phyloP scores from a whole-genome alignment of 1,140 invertebrate genomes.

The Caenorhabditis briggsae region DNA sequence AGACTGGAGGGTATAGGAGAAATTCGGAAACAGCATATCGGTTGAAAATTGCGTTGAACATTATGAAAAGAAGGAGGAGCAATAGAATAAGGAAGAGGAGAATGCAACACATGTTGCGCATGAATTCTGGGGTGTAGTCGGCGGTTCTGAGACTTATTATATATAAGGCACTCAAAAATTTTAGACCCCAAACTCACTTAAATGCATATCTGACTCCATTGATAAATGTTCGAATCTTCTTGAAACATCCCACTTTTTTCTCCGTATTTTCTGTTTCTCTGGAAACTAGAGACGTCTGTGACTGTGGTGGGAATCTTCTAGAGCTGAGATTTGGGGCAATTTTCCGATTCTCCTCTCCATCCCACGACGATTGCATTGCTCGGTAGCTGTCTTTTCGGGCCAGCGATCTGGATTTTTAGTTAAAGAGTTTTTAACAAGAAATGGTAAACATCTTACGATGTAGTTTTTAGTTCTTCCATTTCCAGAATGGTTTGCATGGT shows the following conservation, averaged over 20 bases:
- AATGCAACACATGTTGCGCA: constrained; percentile 66
- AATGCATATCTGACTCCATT: constrained; percentile 53
- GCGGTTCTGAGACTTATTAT: constrained; percentile 62
- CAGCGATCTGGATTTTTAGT: constrained; percentile 70
- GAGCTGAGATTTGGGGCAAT: background rate
- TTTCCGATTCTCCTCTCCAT: constrained; percentile 10
- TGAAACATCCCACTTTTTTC: constrained; percentile 57
- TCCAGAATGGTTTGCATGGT: background rate
- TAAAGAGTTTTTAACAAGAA: background rate
- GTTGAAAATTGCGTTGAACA: constrained; percentile 67
- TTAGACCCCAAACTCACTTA: constrained; percentile 16
- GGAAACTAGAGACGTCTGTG: constrained; percentile 63
- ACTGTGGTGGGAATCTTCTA: constrained; percentile 60
- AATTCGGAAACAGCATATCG: constrained; percentile 57
- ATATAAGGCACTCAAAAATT: too few species aligned
- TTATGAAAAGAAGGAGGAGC: constrained; percentile 70
- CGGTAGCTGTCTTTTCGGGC: constrained; percentile 75
- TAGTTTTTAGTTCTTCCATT: background rate
- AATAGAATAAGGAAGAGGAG: constrained; percentile 69
- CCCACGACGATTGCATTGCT: constrained; percentile 70
- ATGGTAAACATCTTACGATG: background rate
- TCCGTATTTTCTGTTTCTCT: constrained; percentile 43
- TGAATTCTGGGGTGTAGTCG: constrained; percentile 71
- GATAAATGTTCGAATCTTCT: constrained; percentile 28
- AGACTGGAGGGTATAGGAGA: constrained; percentile 74